These are phyloP conservation scores for Aurelia coerulea DNA, from an alignment of 30 jellyfish, hydroid and myxozoan genomes.

Conservation along the genomic window DNA sequence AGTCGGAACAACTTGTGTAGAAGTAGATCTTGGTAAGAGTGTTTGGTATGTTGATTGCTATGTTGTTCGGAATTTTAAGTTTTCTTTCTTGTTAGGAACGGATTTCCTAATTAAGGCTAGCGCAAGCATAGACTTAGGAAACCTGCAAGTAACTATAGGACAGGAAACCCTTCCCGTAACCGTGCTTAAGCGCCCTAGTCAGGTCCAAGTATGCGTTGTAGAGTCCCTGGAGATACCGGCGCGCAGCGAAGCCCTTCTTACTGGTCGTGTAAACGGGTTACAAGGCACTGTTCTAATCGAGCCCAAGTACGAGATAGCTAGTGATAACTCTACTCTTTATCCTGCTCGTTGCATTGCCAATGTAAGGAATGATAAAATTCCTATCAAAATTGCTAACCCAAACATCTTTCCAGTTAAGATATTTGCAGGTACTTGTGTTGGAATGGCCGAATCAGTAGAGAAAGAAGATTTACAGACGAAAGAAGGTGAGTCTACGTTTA, in stretches of 20 bases:
- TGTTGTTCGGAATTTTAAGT: constrained; percentile 26
- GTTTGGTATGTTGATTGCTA: constrained; percentile 15
- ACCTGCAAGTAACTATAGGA: constrained; percentile 8
- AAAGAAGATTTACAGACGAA: not conserved
- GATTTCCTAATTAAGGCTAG: constrained; percentile 37
- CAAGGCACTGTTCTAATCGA: no score
- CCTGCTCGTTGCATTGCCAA: no score
- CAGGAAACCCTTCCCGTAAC: constrained; percentile 5
- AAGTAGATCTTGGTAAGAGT: constrained; percentile 35
- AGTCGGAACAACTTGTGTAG: constrained; percentile 39
- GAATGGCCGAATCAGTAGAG: constrained; percentile 43
- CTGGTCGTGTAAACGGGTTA: no score
- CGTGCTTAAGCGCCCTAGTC: constrained; percentile 15
- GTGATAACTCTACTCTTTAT: no score
- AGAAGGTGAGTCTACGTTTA: constrained; percentile 6
- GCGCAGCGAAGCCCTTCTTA: no score
- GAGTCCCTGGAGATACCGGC: constrained; percentile 43
- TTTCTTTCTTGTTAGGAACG: constrained; percentile 24
- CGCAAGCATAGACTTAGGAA: constrained; percentile 16
- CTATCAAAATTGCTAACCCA: no score
- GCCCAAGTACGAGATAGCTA: no score
- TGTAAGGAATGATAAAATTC: no score
- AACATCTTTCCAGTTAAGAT: no score
- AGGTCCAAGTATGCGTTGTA: not conserved
- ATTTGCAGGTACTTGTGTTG: constrained; percentile 55